These are phyloP conservation scores for Microtus montanus DNA, from an alignment of 2,113 vertebrate species.

Conservation along the genomic window DNA sequence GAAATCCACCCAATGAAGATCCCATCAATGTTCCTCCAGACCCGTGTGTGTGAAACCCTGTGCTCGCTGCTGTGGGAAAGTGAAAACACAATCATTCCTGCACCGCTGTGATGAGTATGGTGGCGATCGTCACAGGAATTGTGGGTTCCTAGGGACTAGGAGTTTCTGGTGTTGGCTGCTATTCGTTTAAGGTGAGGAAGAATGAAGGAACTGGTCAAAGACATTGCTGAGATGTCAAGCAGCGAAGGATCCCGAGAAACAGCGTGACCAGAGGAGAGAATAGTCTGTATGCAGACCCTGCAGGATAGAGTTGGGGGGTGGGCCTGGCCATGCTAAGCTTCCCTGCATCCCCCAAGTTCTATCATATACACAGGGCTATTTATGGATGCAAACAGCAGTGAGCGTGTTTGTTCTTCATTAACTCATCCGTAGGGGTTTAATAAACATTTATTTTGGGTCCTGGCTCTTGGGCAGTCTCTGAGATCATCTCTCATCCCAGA, in stretches of 20 bases:
- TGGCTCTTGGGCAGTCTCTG: not conserved
- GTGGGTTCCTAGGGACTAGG: not conserved
- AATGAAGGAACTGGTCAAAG: not conserved
- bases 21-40: not conserved
- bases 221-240: not conserved
- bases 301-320: not conserved
- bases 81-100: not conserved
- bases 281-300: not conserved
- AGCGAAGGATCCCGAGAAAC: not conserved
- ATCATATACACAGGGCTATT: not conserved
- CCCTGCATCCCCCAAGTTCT: not conserved
- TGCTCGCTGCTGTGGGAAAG: not conserved
- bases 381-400: not conserved
- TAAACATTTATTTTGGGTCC: not conserved
- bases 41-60: not conserved
- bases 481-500: not conserved
- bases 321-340: not conserved
- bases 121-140: not conserved
- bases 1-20: not conserved
- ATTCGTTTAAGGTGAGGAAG: not conserved
- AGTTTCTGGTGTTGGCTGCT: not conserved
- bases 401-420: not conserved
- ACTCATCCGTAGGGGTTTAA: slow-evolving; percentile 5
- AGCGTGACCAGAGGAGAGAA: not conserved
- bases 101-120: not conserved